Base-by-base conservation (phyloP, 2,797 vertebrate genomes). In the Rhynchonycteris naso region DNA sequence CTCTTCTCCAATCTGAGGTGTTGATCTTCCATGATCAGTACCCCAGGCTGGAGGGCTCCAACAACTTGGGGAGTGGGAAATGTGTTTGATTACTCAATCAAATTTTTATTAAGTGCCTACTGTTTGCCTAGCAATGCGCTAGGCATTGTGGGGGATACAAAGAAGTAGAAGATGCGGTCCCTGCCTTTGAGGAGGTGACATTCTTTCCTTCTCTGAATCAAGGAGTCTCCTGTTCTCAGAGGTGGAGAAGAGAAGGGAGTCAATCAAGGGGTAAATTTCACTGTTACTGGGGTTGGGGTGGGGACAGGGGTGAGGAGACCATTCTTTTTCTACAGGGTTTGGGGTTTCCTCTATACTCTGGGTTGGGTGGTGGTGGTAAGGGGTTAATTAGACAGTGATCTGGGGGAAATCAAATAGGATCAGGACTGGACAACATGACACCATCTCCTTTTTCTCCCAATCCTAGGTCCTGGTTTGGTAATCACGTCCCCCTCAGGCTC, bases 401-500 rank as follows among this genome's bases (percentile, higher is more conserved):
- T 95, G 81, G 95, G 33, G 94, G 65, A 80, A 68, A 56, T 95
- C 18, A 88, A 93, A 35, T 80, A 94, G 78, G 47, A 50, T 61
- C 15, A 66, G 33, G 35, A 58, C 6, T 43, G 56, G 79, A 59
- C 88, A 91, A 68, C 74, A 6, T 97, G 91, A 97, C 92, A 69
- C 97, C 90, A 93, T 98, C 92, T 95, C 24, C 72, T 7, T 90
- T 89, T 90, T 98, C 52, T 98, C 89, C 94, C 52, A 95, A 88
- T 97, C 69, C 90, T 63, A 98, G 97, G 98, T 99, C 99, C 99
- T 14, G 99, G 99, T 98, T 98, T 99, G 97, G 99, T 99, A 96
- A 99, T 99, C 98, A 99, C 99, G 12, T 99, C 99, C 97, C 99
- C 99, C 12, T 99, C 99, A 97, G 99, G 99, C 97, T 99, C 99